Evolutionary conservation across 2,113 vertebrate genomes (phyloP).

Genomic region (Campylorhamphus procurvoides): DNA sequence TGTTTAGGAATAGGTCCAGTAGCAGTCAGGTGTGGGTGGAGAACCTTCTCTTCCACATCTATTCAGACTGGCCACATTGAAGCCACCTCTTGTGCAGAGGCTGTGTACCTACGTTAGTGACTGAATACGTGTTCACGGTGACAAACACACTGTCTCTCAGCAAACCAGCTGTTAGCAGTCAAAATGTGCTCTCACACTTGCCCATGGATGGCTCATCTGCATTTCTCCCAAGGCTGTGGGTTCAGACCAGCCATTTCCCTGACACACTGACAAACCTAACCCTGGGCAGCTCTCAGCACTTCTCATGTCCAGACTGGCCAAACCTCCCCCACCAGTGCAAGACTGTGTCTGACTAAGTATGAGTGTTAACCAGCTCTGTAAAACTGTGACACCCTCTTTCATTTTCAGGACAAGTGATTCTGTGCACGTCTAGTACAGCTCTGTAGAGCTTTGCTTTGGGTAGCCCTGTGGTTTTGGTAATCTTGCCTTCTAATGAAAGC

Average conservation of each 20-base stretch:
- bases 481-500: not conserved
- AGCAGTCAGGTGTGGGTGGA: not conserved
- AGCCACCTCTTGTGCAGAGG: not conserved
- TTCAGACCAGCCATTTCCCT: not conserved
- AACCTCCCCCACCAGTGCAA: not conserved
- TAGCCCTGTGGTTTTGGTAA: not conserved
- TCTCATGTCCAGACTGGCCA: not conserved
- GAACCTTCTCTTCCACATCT: not conserved
- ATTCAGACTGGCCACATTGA: not conserved
- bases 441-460: not conserved
- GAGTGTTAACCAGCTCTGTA: not conserved
- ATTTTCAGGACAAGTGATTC: not conserved
- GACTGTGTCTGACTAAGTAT: not conserved
- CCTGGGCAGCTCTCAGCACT: not conserved
- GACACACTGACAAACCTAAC: not conserved
- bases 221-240: not conserved
- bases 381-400: not conserved
- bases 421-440: not conserved
- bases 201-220: fast-evolving
- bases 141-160: not conserved
- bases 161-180: not conserved
- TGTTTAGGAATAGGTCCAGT: not conserved
- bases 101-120: not conserved
- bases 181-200: fast-evolving
- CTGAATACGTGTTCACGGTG: fast-evolving